These are phyloP conservation scores for Danio tinwini DNA, from an alignment of 2,797 vertebrate genomes.

Conservation along the genomic window DNA sequence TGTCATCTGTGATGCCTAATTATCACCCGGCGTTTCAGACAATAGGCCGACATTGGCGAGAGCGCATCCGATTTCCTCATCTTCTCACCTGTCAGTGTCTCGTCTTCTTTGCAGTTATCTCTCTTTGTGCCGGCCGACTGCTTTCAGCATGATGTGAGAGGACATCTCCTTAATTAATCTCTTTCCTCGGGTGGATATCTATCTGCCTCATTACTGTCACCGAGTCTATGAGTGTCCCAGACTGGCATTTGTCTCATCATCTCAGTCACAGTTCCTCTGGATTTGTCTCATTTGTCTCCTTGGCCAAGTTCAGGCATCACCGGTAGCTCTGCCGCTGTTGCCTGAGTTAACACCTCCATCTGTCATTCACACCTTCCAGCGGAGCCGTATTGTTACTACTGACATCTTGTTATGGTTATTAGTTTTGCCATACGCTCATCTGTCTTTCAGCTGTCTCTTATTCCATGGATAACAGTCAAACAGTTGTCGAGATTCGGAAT, in stretches of 20 bases:
- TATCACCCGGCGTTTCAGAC: conserved; percentile 38
- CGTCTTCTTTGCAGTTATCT: conserved; percentile 33
- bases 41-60: conserved; percentile 1
- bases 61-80: conserved; percentile 35
- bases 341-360: conserved; percentile 38
- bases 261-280: conserved; percentile 41
- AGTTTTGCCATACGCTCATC: conserved; percentile 18
- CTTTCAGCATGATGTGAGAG: conserved; percentile 15
- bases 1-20: conserved; percentile 50
- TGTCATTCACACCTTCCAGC: conserved; percentile 35
- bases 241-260: conserved; percentile 45
- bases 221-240: conserved; percentile 6
- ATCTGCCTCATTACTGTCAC: conserved; percentile 39
- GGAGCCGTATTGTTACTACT: conserved; percentile 36
- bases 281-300: conserved; percentile 42
- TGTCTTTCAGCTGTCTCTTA: conserved; percentile 30
- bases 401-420: conserved; percentile 44
- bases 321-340: conserved; percentile 3
- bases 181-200: conserved; percentile 41
- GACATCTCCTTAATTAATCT: conserved; percentile 45
- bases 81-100: conserved; percentile 40
- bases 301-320: conserved; percentile 37
- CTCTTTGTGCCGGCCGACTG: conserved; percentile 12
- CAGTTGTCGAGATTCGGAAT: not conserved
- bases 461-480: conserved; percentile 7